These are phyloP conservation scores for Aegotheles bennettii DNA, from an alignment of 2,113 vertebrate genomes.

Conservation along the genomic window DNA sequence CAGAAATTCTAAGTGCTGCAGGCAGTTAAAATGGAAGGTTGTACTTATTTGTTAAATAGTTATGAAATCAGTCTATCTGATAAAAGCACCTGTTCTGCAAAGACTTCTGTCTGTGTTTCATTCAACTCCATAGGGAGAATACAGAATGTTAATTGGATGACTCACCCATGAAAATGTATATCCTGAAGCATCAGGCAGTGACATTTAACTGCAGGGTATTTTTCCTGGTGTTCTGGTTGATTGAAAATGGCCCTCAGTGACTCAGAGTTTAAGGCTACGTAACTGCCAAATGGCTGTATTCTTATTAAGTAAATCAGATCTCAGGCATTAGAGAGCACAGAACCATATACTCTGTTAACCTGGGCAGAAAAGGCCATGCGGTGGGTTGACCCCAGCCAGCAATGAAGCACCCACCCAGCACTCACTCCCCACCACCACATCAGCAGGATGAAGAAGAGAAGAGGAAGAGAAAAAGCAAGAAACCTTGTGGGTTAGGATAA, in stretches of 20 bases:
- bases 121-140: background rate
- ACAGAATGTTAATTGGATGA: background rate
- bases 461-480: background rate
- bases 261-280: background rate
- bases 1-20: background rate
- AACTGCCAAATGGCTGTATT: background rate
- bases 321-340: background rate
- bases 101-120: background rate
- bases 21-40: background rate
- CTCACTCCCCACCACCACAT: background rate
- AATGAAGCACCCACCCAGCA: background rate
- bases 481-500: background rate
- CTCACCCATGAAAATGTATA: background rate
- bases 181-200: background rate
- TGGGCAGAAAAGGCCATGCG: rapidly evolving
- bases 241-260: background rate
- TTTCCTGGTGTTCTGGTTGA: background rate
- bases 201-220: background rate
- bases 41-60: background rate
- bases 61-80: background rate
- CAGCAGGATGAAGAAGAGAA: background rate
- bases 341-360: rapidly evolving
- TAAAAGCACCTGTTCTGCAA: background rate
- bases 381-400: rapidly evolving
- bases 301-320: background rate